Evolutionary conservation across 2,113 vertebrate genomes (phyloP), one percentile per base, ranked within the genome.

Genomic region (Spermophilus dauricus): DNA sequence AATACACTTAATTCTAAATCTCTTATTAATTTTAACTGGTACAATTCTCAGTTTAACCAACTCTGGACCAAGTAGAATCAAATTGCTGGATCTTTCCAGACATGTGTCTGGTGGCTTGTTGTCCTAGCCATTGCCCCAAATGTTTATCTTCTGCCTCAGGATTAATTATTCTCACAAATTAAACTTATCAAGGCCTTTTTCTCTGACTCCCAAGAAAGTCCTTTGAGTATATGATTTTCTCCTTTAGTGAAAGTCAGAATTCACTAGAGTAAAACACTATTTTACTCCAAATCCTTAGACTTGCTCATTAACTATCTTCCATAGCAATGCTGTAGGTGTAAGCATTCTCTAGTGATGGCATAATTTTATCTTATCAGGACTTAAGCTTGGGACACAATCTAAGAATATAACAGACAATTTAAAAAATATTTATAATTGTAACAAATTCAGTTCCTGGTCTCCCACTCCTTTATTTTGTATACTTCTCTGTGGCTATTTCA

Each of bases 241-340:
- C 51, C n/a, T 75, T 96, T 24, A 51, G 11, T 65, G 61, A 77
- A 14, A 86, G 22, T 93, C 56, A 34, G 75, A 72, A 86, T 72
- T 63, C 69, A n/a, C 26, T 83, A 58, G 61, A 90, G 22, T 72
- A 65, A 83, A 89, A 90, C 17, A n/a, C 89, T 82, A 37, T 92
- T 82, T 86, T 86, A 89, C 45, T 82, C 16, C 51, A 86, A 58
- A 83, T 78, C 72, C 13, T 73, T 12, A n/a, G 76, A 75, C 34
- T 83, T 77, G 26, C 28, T 93, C 42, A 26, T 82, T 75, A 82
- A 28, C 32, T 34, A 2, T 61, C 8, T 34, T 32, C 17, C 9
- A 65, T 13, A 18, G 45, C 22, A 51, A 12, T 37, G 20, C 26
- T 34, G 6, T 37, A 83, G 32, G 42, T 53, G 24, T 82, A 70